Base-by-base conservation (phyloP, 2,113 vertebrate species). In the Pantherophis guttatus region DNA sequence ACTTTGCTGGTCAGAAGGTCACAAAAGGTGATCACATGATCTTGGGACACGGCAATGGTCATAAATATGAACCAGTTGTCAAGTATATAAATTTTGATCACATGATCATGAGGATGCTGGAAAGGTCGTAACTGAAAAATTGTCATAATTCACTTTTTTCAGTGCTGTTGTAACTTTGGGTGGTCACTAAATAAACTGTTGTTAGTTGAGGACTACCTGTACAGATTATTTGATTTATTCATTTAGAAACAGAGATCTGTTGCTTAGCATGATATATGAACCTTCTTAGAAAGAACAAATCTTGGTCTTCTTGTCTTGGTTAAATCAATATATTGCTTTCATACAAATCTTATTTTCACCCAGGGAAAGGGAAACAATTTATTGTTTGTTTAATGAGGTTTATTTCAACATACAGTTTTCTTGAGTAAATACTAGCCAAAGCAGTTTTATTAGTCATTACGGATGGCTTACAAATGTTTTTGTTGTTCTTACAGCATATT, bases 401-500 rank as follows among this genome's bases (percentile, higher is more conserved):
- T 92, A 29, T 24, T 70, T 7, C 19, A 6, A n/a, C 75, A 19
- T 55, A 15, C 19, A 50, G 24, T 10, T 87, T 50, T 17, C 9
- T 26, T n/a, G 1, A 17, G 9, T 58, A 54, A 44, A 48, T 7
- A 5, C 1, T 53, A 5, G 5, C 12, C 0, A 1, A 50, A 87
- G 70, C 17, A 81, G 33, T 21, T 81, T 39, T 81, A 85, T 10
- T 3, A 9, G 0, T 1, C 1, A 9, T 1, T 10, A 13, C 3
- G 26, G 26, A 21, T 86, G 15, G 0, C 33, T 65, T 0, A 93
- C 90, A 29, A 52, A n/a, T 86, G 9, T 4, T 19, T 90, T 91
- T 87, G 9, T 50, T 90, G 21, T 93, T 24, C 33, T 62, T 62
- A 5, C 95, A 99, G 99, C 97, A 33, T 97, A 96, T 3, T 97